Evolutionary conservation across 2,888 invertebrate species (phyloP), one percentile per base, ranked within the genome.

Genomic region (Plagodis dolabraria): DNA sequence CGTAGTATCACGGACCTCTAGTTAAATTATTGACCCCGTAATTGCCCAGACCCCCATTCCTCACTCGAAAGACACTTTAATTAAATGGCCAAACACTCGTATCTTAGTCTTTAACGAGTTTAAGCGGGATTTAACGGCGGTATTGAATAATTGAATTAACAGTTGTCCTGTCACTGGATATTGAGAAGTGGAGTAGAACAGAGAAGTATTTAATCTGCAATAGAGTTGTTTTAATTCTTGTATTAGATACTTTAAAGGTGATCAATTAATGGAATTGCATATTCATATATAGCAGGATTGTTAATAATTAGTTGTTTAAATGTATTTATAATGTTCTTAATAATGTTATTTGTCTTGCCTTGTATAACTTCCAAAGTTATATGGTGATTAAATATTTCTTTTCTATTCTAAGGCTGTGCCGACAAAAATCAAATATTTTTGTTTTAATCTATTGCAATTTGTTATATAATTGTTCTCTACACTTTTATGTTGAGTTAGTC

Each of bases 21-120:
- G 60, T 65, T 65, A 69, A 69, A 61, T 69, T 69, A 69, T 67
- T 65, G 69, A 65, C 50, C 63, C 43, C 51, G 65, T 69, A 67
- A 69, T 69, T 67, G 65, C 53, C 47, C 43, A 36, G 67, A 67
- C 64, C 69, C 48, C 65, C 63, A 65, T 69, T 65, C 61, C 63
- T 69, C 67, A 67, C 60, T 49, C 52, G 58, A 57, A 54, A 59
- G 67, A 60, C 67, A 59, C 61, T 69, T 69, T 69, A 67, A 69
- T 69, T 67, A 69, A 69, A 67, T 56, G 65, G 35, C 56, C 59
- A 58, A 63, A 59, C 63, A 57, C 60, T 58, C 60, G 62, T 59
- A 63, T 66, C 68, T 63, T 52, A 65, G 64, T 63, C 53, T 53
- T 53, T 58, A 61, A 61, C 60, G 62, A 55, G 58, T 58, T 47